Evolutionary conservation across 1,140 invertebrate species (phyloP), one percentile per base, ranked within the genome.

Genomic region (Nasonia vitripennis): DNA sequence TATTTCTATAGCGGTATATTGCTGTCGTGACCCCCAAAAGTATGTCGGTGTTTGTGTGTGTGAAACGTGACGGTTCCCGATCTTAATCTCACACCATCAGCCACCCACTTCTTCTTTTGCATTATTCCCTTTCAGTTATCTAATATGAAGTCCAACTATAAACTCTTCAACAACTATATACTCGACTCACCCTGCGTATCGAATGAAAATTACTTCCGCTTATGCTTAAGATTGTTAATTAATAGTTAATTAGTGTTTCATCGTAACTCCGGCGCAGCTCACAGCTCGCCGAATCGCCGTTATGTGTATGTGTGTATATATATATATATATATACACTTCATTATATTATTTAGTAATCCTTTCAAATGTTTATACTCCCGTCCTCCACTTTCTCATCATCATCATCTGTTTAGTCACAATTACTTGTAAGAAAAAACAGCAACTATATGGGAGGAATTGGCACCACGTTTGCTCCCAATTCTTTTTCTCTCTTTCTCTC

Each of bases 391-490:
- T 74, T 85, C 55, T 81, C 34, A 10, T 23, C 27, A 73, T 67
- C 51, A 11, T 80, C n/a, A 5, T 75, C 14, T 34, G 74, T 78
- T 45, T 45, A 55, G 31, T 75, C 83, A 73, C 83, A 85, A 37
- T 37, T 87, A 84, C 88, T 82, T 67, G 70, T 41, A 70, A 55
- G 62, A 62, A 62, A 62, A 62, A 89, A 89, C 90, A 89, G 83
- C 88, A 88, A 89, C 89, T 89, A 45, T 45, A 90, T 88, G 91
- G 91, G 91, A 91, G 87, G 90, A 90, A 92, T 93, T 93, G 92
- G 92, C 91, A 93, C 92, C 91, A 92, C 89, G 89, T 92, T 93
- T 92, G 91, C 92, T 93, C 91, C 92, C 92, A 91, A 88, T 88
- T 90, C 84, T 81, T 37, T 34, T 12, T 71, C 27, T 31, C 68